A percentile compares a stretch with the other conserved stretches of the same genome.
Evolutionary conservation across 2,113 vertebrate species (phyloP).

Genomic region (Silurus asotus): DNA sequence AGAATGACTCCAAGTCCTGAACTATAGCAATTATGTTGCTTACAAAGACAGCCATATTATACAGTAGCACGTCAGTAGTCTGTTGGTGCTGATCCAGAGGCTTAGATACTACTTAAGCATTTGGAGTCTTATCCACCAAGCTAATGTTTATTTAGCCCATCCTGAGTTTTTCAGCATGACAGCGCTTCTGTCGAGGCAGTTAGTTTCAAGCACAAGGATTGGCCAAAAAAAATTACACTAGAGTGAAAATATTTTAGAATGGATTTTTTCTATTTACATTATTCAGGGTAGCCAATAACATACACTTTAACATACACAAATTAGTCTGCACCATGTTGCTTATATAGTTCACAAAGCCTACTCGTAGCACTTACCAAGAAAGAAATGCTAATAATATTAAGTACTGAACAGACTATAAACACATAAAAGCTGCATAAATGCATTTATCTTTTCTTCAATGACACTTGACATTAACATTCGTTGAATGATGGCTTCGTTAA

Average conservation of each 20-base stretch:
- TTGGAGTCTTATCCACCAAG: not conserved
- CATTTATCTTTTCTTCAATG: not conserved
- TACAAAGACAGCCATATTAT: conserved; percentile 16
- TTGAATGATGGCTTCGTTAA: conserved; percentile 23
- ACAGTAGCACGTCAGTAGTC: conserved; percentile 20
- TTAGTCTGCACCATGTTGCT: not conserved
- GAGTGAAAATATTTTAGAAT: not conserved
- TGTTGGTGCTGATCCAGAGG: conserved; percentile 38
- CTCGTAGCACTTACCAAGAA: not conserved
- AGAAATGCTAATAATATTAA: not conserved
- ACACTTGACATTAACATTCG: conserved; percentile 28
- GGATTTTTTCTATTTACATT: not conserved
- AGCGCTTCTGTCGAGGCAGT: conserved; percentile 35
- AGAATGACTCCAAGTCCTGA: conserved; percentile 13
- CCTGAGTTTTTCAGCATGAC: conserved; percentile 38
- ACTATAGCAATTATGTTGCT: conserved; percentile 17
- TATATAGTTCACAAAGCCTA: not conserved
- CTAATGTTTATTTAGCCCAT: conserved; percentile 34
- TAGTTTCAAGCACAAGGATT: conserved; percentile 30
- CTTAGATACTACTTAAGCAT: conserved; percentile 3
- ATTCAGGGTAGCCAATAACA: not conserved
- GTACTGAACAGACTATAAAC: not conserved
- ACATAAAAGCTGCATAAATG: not conserved
- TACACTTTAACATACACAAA: not conserved
- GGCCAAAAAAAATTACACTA: conserved; percentile 28